Base-by-base conservation (phyloP, 1,140 invertebrate genomes). In the Halyomorpha halys region DNA sequence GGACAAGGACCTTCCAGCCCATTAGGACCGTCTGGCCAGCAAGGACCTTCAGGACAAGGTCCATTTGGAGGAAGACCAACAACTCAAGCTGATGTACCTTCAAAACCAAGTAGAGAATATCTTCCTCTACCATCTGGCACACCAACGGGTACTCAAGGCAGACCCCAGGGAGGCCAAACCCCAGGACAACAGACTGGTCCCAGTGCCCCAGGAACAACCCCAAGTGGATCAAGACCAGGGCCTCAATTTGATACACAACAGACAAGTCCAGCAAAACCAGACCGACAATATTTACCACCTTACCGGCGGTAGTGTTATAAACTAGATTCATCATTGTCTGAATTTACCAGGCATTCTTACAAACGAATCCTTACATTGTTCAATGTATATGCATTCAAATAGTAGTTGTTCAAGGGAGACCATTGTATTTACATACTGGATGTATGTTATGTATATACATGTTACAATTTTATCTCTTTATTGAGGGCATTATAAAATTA, bases 11-110 rank as follows among this genome's bases (percentile, higher is more conserved):
- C 64, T 21, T 19, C 63, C 25, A 68, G 68, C 53, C 71, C 74
- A 23, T 68, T 66, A 51, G 65, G 74, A 59, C 72, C 74, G 51
- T 69, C 67, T 49, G 68, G 69, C 49, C 45, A 27, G 18, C 56
- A 68, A 30, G 68, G 54, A 47, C 63, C 63, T 59, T 62, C 62
- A 44, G 65, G 44, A 49, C 44, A 61, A 59, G 62, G 34, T 19
- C 53, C 67, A 25, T 64, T 62, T 44, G 60, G 53, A 53, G 69
- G 67, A 27, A 39, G 34, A 15, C 39, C 45, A 45, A 69, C 69
- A 44, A 64, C 68, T 15, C 65, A 67, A 65, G 68, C 60, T 61
- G 30, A 39, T 44, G 60, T 18, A 39, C 21, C 64, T n/a, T 25
- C 59, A 47, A 63, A 65, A 65, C 67, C 68, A 19, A 70, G 68